Percentiles rank a stretch among this genome's conserved stretches.
phyloP scores from a whole-genome alignment of 2,797 vertebrate genomes.

The Sylvia borin region DNA sequence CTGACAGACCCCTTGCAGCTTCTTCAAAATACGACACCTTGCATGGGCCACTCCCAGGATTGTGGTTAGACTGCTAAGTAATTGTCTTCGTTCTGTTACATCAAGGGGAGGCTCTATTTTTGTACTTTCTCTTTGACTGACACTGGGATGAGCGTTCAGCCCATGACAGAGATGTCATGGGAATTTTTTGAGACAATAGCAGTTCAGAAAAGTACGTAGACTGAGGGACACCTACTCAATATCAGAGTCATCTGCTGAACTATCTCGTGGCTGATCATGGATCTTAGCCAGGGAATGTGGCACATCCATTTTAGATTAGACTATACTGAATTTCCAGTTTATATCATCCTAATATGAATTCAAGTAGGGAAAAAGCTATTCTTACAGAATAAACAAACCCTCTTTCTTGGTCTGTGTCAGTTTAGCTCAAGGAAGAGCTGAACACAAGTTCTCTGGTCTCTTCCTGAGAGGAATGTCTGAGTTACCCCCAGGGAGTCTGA shows the following conservation, averaged over 20 bases:
- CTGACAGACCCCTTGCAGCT: not conserved
- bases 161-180: not conserved
- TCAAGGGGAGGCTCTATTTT: not conserved
- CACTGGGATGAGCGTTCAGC: not conserved
- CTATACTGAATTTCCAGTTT: not conserved
- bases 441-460: not conserved
- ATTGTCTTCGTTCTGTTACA: not conserved
- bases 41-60: not conserved
- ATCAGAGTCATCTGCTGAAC: constrained; percentile 29
- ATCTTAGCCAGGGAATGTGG: not conserved
- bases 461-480: not conserved
- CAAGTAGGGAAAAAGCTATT: not conserved
- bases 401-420: not conserved
- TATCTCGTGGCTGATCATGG: not conserved
- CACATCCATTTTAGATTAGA: not conserved
- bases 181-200: constrained; percentile 30
- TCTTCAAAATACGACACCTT: not conserved
- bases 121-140: not conserved
- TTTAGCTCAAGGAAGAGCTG: not conserved
- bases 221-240: not conserved
- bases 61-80: not conserved
- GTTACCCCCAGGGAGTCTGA: rapidly evolving
- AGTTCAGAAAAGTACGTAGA: constrained; percentile 11
- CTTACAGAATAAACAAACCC: not conserved
- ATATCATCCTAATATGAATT: not conserved